phyloP scores from a whole-genome alignment of 2,113 vertebrate genomes.

The Progne subis region DNA sequence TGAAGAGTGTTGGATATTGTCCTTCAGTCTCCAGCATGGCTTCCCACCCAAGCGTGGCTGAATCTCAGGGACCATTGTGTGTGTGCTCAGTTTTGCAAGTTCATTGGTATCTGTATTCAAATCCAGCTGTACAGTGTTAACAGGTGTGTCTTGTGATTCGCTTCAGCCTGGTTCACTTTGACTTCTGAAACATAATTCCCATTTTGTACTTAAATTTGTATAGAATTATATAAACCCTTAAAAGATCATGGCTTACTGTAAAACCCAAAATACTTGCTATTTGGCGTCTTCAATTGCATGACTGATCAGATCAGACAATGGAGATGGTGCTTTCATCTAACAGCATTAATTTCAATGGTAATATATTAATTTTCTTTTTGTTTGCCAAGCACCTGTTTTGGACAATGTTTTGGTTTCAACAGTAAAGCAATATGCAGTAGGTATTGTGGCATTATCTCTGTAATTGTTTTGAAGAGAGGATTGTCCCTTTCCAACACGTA shows the following conservation, averaged over 20 bases:
- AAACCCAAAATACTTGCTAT: constrained; percentile 17
- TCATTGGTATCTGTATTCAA: background rate
- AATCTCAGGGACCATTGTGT: constrained; percentile 19
- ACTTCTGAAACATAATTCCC: constrained; percentile 2
- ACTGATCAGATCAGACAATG: background rate
- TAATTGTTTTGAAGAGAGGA: constrained; percentile 27
- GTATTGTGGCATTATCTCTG: constrained; percentile 42
- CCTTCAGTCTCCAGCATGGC: background rate
- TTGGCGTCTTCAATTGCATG: background rate
- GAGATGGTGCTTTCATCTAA: constrained; percentile 42
- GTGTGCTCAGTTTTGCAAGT: background rate
- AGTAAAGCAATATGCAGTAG: constrained; percentile 33
- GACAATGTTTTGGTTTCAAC: constrained; percentile 16
- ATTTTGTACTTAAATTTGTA: constrained; percentile 27
- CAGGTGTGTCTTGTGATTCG: constrained; percentile 22
- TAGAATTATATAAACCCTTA: background rate
- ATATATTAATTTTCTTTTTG: background rate
- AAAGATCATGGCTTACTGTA: constrained; percentile 36
- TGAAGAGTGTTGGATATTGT: background rate
- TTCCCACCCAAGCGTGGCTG: background rate
- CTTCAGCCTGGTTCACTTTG: background rate
- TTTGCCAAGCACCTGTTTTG: constrained; percentile 21
- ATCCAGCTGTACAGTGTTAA: constrained; percentile 14
- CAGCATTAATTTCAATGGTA: constrained; percentile 4
- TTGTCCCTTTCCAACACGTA: constrained; percentile 40